phyloP scores from a whole-genome alignment of 2,113 vertebrate genomes.

The Nerophis lumbriciformis region DNA sequence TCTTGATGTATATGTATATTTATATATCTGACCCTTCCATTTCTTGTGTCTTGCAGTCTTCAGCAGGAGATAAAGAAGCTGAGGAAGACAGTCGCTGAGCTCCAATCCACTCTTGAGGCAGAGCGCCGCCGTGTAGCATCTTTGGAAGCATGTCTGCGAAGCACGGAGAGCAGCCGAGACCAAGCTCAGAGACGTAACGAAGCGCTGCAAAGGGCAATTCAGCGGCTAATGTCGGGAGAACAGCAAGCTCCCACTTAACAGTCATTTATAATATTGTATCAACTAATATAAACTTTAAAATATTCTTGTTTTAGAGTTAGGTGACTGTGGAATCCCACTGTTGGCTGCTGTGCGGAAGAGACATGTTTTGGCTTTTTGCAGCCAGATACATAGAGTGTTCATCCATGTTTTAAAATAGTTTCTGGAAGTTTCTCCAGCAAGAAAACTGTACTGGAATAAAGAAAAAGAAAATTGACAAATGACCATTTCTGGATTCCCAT shows the following conservation, averaged over 20 bases:
- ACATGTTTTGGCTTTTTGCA: no score
- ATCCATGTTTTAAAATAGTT: no score
- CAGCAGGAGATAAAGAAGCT: conserved; percentile 83
- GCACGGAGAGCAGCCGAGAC: conserved; percentile 62
- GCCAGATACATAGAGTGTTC: no score
- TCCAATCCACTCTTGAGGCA: conserved; percentile 75
- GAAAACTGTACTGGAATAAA: no score
- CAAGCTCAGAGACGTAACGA: conserved; percentile 75
- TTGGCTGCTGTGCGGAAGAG: no score
- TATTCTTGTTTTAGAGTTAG: not conserved
- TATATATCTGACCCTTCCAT: not conserved
- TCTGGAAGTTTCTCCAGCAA: no score
- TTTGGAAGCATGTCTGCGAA: conserved; percentile 75
- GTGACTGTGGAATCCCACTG: no score
- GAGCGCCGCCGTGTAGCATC: conserved; percentile 68
- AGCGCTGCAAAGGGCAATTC: conserved; percentile 75
- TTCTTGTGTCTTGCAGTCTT: conserved; percentile 66
- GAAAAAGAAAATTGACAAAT: no score
- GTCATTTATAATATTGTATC: not conserved
- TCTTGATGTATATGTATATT: no score
- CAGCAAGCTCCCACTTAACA: conserved; percentile 41
- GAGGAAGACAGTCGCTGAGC: conserved; percentile 76
- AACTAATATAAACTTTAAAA: not conserved
- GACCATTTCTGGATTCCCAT: no score
- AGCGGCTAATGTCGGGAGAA: conserved; percentile 55